A percentile compares a stretch with the other conserved stretches of the same genome.
Evolutionary conservation across 2,797 vertebrate species (phyloP).

Genomic region (Enteromius unitaeniatus): DNA sequence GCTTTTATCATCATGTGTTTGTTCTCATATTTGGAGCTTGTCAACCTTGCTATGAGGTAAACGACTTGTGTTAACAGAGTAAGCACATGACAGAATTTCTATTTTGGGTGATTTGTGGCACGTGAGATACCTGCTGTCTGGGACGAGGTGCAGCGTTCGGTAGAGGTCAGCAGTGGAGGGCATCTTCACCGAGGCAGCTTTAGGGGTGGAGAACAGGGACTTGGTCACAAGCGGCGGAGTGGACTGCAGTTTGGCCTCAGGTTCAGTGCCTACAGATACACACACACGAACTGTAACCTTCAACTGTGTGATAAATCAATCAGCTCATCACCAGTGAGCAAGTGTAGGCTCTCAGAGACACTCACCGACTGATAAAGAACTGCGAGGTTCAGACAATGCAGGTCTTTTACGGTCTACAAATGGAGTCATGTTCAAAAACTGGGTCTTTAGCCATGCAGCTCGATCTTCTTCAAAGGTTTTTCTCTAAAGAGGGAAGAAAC

Average conservation of each 20-base stretch:
- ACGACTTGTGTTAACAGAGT: not conserved
- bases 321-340: not conserved
- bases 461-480: conserved; percentile 80
- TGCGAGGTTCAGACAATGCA: conserved; percentile 72
- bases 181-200: conserved; percentile 61
- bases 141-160: conserved; percentile 74
- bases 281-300: not conserved
- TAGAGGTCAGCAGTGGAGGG: conserved; percentile 79
- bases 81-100: not conserved
- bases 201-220: conserved; percentile 68
- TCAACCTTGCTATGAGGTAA: not conserved
- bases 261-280: conserved; percentile 73
- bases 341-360: not conserved
- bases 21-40: not conserved
- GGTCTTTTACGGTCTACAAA: conserved; percentile 75
- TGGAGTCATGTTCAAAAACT: conserved; percentile 83
- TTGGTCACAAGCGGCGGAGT: conserved; percentile 62
- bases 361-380: conserved; percentile 78
- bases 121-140: conserved; percentile 73
- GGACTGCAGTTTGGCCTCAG: conserved; percentile 71
- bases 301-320: not conserved
- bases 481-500: conserved; percentile 67
- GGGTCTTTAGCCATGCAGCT: conserved; percentile 80
- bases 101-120: not conserved
- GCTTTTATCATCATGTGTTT: not conserved